Evolutionary conservation across 1,140 invertebrate genomes (phyloP), one percentile per base, ranked within the genome.

Genomic region (Chelonus insularis): DNA sequence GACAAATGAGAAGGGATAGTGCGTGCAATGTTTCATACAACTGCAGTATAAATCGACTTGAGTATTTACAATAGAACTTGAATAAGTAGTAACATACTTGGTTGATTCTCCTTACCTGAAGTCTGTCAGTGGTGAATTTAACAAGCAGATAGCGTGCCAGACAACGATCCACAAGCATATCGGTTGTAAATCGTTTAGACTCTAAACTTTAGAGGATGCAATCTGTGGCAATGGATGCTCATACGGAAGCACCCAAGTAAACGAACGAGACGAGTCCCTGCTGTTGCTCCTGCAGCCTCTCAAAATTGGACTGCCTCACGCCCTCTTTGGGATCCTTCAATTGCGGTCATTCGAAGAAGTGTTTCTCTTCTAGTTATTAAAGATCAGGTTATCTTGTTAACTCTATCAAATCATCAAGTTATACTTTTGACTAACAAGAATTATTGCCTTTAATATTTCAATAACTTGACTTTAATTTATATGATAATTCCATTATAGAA

Each of bases 121-220:
- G 25, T 39, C 20, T 41, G 29, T 14, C 8, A 18, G 43, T 16
- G 43, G 45, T 47, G 12, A 41, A 18, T 59, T 52, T 60, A 62
- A 62, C 60, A 66, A 66, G 64, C 29, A 50, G 56, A 66, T 66
- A 62, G 60, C 64, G 60, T 66, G 63, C 55, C 59, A 41, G 54
- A 57, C 25, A 57, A 52, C 48, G 59, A 65, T 61, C 59, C 63
- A 43, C 58, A 59, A 20, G 56, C 21, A 58, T 65, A 58, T 64
- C 34, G 63, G 55, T 58, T 65, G 59, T 65, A 65, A 65, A 65
- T 61, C 63, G 63, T 65, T 65, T 65, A n/a, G n/a, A n/a, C n/a
- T n/a, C n/a, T n/a, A n/a, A n/a, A n/a, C n/a, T n/a, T n/a, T n/a
- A 65, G 54, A 52, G 32, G 56, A 58, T 58, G 43, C 56, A 58